Percentiles rank a stretch among this genome's conserved stretches.
phyloP scores from a whole-genome alignment of 2,113 vertebrate genomes.

The Pao palembangensis region DNA sequence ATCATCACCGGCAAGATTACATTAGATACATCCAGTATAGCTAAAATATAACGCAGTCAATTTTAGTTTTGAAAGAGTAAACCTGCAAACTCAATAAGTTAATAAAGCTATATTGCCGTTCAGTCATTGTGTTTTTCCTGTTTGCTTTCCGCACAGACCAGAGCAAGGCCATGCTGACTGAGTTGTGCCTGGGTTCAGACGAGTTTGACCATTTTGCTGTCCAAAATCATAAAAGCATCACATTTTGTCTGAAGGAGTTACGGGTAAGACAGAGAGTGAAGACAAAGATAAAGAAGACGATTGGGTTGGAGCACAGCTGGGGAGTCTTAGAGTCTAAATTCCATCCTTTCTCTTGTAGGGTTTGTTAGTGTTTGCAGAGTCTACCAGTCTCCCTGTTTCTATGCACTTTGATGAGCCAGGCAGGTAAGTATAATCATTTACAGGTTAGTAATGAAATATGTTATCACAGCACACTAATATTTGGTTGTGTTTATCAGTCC shows the following conservation, averaged over 20 bases:
- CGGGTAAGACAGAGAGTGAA: conserved; percentile 72
- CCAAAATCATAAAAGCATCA: conserved; percentile 74
- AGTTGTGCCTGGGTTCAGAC: conserved; percentile 82
- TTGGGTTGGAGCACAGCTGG: neutral
- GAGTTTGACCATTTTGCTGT: conserved; percentile 83
- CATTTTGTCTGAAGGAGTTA: conserved; percentile 93
- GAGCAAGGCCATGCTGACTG: conserved; percentile 82
- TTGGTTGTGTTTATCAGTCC: conserved; percentile 75
- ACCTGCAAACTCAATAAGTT: neutral
- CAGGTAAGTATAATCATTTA: conserved; percentile 67
- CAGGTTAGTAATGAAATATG: neutral
- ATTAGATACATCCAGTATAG: no score
- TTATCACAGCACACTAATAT: conserved; percentile 3
- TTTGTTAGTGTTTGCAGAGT: conserved; percentile 86
- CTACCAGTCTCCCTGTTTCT: conserved; percentile 81
- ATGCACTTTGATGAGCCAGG: conserved; percentile 84
- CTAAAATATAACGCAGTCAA: neutral
- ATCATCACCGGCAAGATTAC: no score
- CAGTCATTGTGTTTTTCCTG: neutral
- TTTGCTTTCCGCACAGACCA: conserved; percentile 54
- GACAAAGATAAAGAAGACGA: neutral
- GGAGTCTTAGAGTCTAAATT: neutral
- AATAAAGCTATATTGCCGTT: neutral
- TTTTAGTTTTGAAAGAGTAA: neutral
- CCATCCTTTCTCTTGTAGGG: conserved; percentile 70